These are phyloP conservation scores for Semaprochilodus insignis DNA, from an alignment of 2,797 vertebrate genomes.

Conservation along the genomic window DNA sequence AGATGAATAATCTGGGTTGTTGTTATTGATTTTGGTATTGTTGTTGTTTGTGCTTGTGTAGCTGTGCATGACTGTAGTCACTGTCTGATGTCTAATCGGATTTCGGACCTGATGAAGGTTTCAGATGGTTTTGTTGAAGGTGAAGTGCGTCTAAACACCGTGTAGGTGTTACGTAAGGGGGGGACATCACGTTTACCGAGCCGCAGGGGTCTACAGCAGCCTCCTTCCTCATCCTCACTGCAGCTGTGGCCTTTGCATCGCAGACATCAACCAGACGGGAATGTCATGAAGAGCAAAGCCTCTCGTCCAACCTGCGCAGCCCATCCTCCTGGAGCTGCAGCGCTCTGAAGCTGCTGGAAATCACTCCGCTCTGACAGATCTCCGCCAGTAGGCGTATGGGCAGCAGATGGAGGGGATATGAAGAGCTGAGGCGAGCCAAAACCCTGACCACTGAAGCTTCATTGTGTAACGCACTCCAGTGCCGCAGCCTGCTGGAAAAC, in stretches of 20 bases:
- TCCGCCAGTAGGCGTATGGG: constrained; percentile 32
- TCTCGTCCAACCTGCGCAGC: background rate
- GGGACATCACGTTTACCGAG: background rate
- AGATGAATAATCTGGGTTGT: too few species aligned
- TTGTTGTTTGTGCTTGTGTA: too few species aligned
- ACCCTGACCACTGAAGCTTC: background rate
- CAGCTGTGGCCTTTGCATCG: background rate
- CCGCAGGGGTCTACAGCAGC: constrained; percentile 5
- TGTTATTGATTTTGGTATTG: too few species aligned
- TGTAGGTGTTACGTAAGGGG: background rate
- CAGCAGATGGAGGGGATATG: background rate
- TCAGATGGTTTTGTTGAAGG: background rate
- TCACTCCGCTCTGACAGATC: constrained; percentile 9
- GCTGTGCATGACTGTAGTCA: too few species aligned
- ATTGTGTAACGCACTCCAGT: background rate
- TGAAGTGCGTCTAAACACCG: background rate
- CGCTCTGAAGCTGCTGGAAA: background rate
- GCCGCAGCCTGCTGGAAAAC: background rate
- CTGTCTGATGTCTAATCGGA: too few species aligned
- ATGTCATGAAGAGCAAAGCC: background rate
- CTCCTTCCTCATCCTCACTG: background rate
- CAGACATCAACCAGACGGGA: background rate
- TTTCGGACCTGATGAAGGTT: background rate
- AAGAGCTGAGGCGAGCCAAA: constrained; percentile 27
- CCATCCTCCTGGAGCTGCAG: constrained; percentile 4